Percentiles rank a stretch among this genome's conserved stretches.
phyloP scores from a whole-genome alignment of 2,888 invertebrate species.

The Trichopoda pennipes region DNA sequence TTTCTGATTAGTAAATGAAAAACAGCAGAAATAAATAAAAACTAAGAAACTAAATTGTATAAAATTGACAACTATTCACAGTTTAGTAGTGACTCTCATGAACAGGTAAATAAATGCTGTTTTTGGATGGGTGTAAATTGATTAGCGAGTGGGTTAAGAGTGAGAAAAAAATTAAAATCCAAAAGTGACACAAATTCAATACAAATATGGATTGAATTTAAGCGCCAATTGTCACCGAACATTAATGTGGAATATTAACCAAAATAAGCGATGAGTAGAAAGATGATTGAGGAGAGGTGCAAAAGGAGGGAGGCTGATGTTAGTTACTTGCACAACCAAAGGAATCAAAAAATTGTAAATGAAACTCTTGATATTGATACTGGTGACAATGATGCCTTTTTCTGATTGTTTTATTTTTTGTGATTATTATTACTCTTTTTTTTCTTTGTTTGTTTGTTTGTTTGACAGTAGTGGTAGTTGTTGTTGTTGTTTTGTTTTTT shows the following conservation, averaged over 20 bases:
- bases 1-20: conserved; percentile 54
- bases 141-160: conserved; percentile 58
- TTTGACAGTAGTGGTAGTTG: too few species aligned
- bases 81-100: conserved; percentile 21
- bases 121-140: conserved; percentile 67
- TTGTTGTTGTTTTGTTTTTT: conserved; percentile 15
- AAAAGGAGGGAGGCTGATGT: background rate
- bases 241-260: conserved; percentile 65
- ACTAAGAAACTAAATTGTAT: conserved; percentile 47
- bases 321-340: conserved; percentile 17
- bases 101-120: conserved; percentile 44
- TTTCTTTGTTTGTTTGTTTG: background rate
- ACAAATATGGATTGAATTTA: conserved; percentile 67
- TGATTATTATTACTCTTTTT: too few species aligned
- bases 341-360: conserved; percentile 31
- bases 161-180: conserved; percentile 38
- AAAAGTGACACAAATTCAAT: conserved; percentile 57
- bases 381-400: conserved; percentile 27
- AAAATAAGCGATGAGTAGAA: conserved; percentile 45
- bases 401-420: conserved; percentile 30
- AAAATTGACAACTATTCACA: conserved; percentile 60
- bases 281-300: background rate
- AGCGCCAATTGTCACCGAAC: conserved; percentile 57
- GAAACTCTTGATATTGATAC: conserved; percentile 57
- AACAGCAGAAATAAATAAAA: conserved; percentile 1